Percentiles rank a stretch among this genome's conserved stretches.
phyloP scores from a whole-genome alignment of 2,888 invertebrate genomes.

The Noctua janthina region DNA sequence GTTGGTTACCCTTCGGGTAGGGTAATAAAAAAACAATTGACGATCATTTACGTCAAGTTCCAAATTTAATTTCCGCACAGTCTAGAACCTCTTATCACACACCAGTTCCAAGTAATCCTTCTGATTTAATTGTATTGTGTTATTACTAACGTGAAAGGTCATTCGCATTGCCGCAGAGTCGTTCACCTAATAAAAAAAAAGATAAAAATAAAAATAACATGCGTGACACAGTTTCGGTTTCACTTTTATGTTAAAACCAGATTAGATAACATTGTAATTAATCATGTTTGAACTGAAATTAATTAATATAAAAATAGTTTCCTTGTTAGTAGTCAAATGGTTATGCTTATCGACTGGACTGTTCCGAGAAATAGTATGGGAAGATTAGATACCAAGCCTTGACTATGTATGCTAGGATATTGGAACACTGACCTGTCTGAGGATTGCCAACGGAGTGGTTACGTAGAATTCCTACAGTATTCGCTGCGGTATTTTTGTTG shows the following conservation, averaged over 20 bases:
- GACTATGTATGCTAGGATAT: background rate
- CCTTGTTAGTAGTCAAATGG: background rate
- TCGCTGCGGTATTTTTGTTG: background rate
- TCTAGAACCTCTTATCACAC: background rate
- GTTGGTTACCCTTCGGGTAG: too few relatives aligned
- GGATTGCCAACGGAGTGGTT: background rate
- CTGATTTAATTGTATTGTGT: constrained; percentile 18
- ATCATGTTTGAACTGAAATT: constrained; percentile 17
- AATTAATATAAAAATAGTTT: background rate
- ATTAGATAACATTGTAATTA: constrained; percentile 56
- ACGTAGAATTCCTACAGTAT: background rate
- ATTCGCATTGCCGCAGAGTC: constrained; percentile 57
- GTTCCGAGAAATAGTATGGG: background rate
- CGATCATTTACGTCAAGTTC: constrained; percentile 1
- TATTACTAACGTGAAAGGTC: constrained; percentile 49
- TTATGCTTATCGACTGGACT: background rate
- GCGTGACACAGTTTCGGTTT: constrained; percentile 56
- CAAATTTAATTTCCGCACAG: background rate
- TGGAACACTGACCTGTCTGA: background rate
- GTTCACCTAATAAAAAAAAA: constrained; percentile 58
- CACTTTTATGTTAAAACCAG: constrained; percentile 32
- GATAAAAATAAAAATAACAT: constrained; percentile 51
- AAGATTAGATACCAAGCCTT: background rate
- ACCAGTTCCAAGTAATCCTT: constrained; percentile 16
- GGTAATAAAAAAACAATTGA: background rate